A percentile compares a stretch with the other conserved stretches of the same genome.
Evolutionary conservation across 2,888 invertebrate genomes (phyloP).

Genomic region (Baronia brevicornis): DNA sequence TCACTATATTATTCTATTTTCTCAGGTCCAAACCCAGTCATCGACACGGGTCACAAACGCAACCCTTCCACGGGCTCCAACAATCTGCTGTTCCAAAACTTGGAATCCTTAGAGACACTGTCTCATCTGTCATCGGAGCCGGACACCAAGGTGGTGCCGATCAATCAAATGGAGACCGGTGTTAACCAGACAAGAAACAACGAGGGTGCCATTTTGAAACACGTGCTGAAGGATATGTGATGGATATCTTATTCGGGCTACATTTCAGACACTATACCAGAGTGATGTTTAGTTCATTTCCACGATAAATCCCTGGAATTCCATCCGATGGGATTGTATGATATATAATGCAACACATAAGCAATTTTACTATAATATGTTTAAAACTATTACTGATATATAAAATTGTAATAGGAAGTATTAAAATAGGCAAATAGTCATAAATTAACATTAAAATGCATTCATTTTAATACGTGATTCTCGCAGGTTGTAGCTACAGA

Average conservation of each 20-base stretch:
- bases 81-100: conserved; percentile 55
- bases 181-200: conserved; percentile 63
- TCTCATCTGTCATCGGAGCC: conserved; percentile 49
- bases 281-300: too few species aligned
- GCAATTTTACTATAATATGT: too few species aligned
- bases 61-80: conserved; percentile 59
- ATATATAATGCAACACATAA: too few species aligned
- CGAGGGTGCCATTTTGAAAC: conserved; percentile 65
- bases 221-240: conserved; percentile 64
- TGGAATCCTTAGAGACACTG: conserved; percentile 46
- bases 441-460: too few species aligned
- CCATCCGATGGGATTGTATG: too few species aligned
- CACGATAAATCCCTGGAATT: too few species aligned
- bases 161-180: conserved; percentile 46
- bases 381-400: too few species aligned
- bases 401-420: too few species aligned
- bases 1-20: conserved; percentile 1
- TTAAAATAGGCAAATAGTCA: too few species aligned
- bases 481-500: too few species aligned
- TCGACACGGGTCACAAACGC: conserved; percentile 41
- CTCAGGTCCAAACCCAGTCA: conserved; percentile 42
- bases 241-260: conserved; percentile 11
- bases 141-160: conserved; percentile 24
- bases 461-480: too few species aligned
- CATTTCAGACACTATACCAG: too few species aligned